Base-by-base conservation (phyloP, 2,888 invertebrate genomes). In the Cryptus armator region DNA sequence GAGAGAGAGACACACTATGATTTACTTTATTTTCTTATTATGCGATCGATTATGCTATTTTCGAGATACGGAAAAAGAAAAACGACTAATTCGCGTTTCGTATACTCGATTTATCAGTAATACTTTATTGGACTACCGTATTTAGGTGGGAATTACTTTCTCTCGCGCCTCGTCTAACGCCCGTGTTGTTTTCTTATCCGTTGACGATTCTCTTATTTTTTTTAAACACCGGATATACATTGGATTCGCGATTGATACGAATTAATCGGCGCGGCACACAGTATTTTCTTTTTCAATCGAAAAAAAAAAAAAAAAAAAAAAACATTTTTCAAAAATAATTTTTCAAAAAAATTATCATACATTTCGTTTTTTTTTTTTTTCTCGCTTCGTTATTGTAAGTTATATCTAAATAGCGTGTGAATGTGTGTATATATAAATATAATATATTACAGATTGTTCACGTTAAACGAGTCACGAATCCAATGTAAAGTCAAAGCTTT, bases 91-190 rank as follows among this genome's bases (percentile, higher is more conserved):
- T 75, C 75, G 46, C 56, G 37, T 46, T 14, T 43, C 62, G n/a
- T 62, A 29, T 70, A 68, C 74, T 78, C 67, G 62, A 75, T 56
- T 81, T 59, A 77, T 84, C 76, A 72, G 59, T 84, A 84, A 84
- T 84, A 84, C 84, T 84, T 85, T 19, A 75, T 71, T 71, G 81
- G 81, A 79, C 78, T 84, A 81, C 67, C 29, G 59, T 32, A 29
- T 32, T 12, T 48, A 4, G 64, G n/a, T 78, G 72, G 78, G 84
- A 81, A 37, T 37, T 81, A 81, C 78, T 84, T 77, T 84, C 78
- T 68, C 59, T 48, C 67, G 32, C 56, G 48, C 10, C 71, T 68
- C 46, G 70, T 64, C 29, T 68, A 19, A 46, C 53, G 64, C 53
- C 53, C 46, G 51, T 43, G 43, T 44, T 48, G 4, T 32, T n/a